phyloP scores from a whole-genome alignment of 2,797 vertebrate genomes.

The Pelobates cultripes region DNA sequence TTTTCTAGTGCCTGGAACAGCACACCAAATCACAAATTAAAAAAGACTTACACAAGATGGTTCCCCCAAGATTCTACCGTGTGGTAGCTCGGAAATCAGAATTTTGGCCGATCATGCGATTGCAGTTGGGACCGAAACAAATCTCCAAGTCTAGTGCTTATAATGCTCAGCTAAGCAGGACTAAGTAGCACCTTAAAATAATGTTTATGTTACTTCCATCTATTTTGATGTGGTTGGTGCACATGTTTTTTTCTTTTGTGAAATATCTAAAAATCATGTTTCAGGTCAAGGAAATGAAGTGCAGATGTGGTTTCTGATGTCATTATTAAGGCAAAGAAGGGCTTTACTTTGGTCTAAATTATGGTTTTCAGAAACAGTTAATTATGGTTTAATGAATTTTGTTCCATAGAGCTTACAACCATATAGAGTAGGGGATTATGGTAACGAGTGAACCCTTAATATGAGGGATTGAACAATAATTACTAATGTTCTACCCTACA shows the following conservation, averaged over 20 bases:
- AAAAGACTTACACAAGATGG: too few relatives aligned
- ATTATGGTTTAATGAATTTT: slow-evolving; percentile 52
- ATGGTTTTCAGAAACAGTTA: slow-evolving; percentile 52
- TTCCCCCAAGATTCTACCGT: too few relatives aligned
- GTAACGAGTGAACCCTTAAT: slow-evolving; percentile 36
- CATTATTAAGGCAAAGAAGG: slow-evolving; percentile 50
- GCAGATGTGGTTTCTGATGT: slow-evolving; percentile 50
- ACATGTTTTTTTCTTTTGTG: slow-evolving; percentile 43
- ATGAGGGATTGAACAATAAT: slow-evolving; percentile 43
- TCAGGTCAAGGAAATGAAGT: slow-evolving; percentile 53
- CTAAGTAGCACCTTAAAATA: slow-evolving; percentile 40
- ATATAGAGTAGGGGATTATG: slow-evolving; percentile 26
- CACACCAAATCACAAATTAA: too few relatives aligned
- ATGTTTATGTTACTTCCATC: slow-evolving; percentile 21
- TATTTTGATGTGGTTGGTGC: slow-evolving; percentile 41
- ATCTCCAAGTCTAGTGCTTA: not conserved
- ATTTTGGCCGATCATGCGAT: too few relatives aligned
- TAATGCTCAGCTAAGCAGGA: slow-evolving; percentile 28
- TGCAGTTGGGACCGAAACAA: too few relatives aligned
- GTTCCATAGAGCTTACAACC: slow-evolving; percentile 39
- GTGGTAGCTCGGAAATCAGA: too few relatives aligned
- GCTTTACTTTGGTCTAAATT: slow-evolving; percentile 49
- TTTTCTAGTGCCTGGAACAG: too few relatives aligned
- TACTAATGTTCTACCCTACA: slow-evolving; percentile 36
- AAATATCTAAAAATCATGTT: slow-evolving; percentile 49